Conservation (phyloP, 2,888 invertebrate species). For the Xylocampa areola region DNA sequence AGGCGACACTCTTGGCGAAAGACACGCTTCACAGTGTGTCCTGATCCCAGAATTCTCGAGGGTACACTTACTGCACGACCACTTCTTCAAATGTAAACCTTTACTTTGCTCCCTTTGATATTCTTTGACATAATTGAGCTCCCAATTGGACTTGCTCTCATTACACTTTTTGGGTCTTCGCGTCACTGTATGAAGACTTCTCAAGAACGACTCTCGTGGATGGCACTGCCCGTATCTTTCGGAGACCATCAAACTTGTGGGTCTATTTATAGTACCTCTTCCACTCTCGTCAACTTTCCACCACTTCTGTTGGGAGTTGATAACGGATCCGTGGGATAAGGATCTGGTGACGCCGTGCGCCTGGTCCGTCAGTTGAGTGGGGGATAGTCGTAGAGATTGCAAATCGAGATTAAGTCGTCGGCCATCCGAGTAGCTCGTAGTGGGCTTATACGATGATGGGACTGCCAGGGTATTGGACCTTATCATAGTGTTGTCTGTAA, state of each 20-base stretch:
- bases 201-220: conserved; percentile 82
- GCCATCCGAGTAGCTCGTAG: conserved; percentile 77
- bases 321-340: conserved; percentile 91
- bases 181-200: conserved; percentile 84
- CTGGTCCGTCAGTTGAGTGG: conserved; percentile 80
- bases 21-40: conserved; percentile 93
- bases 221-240: conserved; percentile 83
- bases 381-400: conserved; percentile 79
- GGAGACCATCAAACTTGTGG: conserved; percentile 90
- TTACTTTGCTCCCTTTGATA: conserved; percentile 84
- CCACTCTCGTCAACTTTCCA: conserved; percentile 87
- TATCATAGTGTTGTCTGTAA: conserved; percentile 88
- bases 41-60: conserved; percentile 92
- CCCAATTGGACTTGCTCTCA: conserved; percentile 86
- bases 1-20: conserved; percentile 90
- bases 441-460: conserved; percentile 85
- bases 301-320: conserved; percentile 86
- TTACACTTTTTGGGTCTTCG: conserved; percentile 84
- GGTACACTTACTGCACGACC: conserved; percentile 94
- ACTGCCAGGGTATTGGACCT: conserved; percentile 87
- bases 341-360: conserved; percentile 90
- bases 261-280: conserved; percentile 84
- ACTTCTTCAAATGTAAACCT: conserved; percentile 86
- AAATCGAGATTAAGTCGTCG: conserved; percentile 80
- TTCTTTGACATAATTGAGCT: conserved; percentile 84